phyloP scores from a whole-genome alignment of 2,888 invertebrate genomes.

The Agrilus biguttatus region DNA sequence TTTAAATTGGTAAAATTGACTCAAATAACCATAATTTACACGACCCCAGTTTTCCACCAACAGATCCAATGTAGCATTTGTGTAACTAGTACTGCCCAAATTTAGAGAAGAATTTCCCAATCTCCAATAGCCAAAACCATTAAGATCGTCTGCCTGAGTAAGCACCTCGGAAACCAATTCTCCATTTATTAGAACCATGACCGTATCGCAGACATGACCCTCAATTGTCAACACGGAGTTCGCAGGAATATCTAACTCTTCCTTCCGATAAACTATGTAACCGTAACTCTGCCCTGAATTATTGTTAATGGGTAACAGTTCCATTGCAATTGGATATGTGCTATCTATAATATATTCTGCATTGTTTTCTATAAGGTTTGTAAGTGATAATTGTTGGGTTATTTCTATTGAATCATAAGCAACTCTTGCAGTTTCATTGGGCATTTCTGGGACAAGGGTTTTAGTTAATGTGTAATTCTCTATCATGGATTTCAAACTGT shows the following conservation, averaged over 20 bases:
- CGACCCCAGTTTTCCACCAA: constrained; percentile 69
- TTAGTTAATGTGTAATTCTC: constrained; percentile 20
- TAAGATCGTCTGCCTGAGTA: constrained; percentile 16
- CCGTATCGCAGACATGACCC: constrained; percentile 34
- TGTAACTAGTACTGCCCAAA: constrained; percentile 14
- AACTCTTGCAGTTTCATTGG: constrained; percentile 18
- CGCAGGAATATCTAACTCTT: constrained; percentile 16
- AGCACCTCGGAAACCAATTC: constrained; percentile 23
- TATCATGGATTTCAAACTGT: constrained; percentile 44
- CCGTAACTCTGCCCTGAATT: constrained; percentile 41
- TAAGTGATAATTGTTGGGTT: constrained; percentile 13
- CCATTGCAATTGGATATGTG: constrained; percentile 19
- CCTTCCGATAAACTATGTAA: constrained; percentile 36
- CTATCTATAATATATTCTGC: constrained; percentile 8
- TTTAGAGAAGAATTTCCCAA: constrained; percentile 19
- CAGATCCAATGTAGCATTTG: constrained; percentile 26
- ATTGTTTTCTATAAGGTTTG: constrained; percentile 10
- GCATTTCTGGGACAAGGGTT: constrained; percentile 23
- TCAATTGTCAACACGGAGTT: constrained; percentile 22
- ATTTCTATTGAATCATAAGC: constrained; percentile 20
- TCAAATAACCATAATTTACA: constrained; percentile 38
- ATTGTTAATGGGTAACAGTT: constrained; percentile 25
- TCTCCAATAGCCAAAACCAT: constrained; percentile 30
- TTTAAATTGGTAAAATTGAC: constrained; percentile 29
- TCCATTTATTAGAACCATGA: constrained; percentile 34